phyloP scores from a whole-genome alignment of 1,140 invertebrate genomes.

The Drosophila paulistorum region DNA sequence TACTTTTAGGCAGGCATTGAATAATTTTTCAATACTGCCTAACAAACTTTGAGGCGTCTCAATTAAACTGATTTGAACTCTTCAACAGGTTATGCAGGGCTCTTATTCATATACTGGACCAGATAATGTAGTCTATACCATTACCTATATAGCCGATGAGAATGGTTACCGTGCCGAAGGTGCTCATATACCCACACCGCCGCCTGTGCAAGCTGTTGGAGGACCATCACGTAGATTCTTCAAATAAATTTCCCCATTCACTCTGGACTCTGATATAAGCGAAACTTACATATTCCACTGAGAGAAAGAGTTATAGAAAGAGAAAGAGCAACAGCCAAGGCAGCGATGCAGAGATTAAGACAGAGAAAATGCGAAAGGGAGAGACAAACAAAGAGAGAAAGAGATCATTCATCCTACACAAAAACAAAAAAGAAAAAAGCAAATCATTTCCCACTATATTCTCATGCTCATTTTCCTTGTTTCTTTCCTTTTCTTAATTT shows the following conservation, averaged over 20 bases:
- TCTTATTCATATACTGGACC: constrained; percentile 87
- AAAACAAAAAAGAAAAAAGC: too few species aligned
- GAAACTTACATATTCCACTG: not conserved
- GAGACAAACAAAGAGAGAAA: constrained; percentile 22
- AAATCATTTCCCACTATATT: constrained; percentile 16
- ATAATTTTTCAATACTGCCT: not conserved
- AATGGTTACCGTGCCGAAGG: constrained; percentile 86
- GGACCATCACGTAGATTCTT: constrained; percentile 72
- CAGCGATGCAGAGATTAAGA: not conserved
- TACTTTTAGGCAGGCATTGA: constrained; percentile 13
- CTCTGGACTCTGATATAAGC: not conserved
- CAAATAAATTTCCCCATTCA: constrained; percentile 54
- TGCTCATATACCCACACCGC: constrained; percentile 85
- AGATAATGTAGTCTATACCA: constrained; percentile 86
- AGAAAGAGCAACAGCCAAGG: not conserved
- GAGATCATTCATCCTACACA: constrained; percentile 14
- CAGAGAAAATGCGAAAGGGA: not conserved
- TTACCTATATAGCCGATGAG: constrained; percentile 88
- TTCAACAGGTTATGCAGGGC: constrained; percentile 85
- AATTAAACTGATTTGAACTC: constrained; percentile 34
- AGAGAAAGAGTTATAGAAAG: not conserved
- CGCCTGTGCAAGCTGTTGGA: constrained; percentile 83
- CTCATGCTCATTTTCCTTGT: constrained; percentile 1
- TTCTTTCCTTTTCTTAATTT: constrained; percentile 28
- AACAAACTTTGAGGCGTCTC: constrained; percentile 29